Conservation (phyloP, 2,888 invertebrate genomes). For the Drosophila paramelanica region DNA sequence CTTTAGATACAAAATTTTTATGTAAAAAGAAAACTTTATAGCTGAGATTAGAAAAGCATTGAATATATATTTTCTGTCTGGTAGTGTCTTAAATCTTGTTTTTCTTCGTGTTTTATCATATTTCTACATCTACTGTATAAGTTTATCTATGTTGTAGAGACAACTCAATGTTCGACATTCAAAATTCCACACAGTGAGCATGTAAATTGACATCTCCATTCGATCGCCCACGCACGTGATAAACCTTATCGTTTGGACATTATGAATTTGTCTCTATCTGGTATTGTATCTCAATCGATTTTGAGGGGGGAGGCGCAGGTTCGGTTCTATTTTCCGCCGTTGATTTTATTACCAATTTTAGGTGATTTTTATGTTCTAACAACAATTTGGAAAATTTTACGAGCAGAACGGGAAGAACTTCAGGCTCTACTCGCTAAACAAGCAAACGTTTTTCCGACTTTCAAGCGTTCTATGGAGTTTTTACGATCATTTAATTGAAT, state of each 20-base stretch:
- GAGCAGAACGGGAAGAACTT: slow-evolving; percentile 47
- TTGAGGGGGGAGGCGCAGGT: slow-evolving; percentile 15
- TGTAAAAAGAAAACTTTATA: too few species aligned
- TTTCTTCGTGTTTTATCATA: not conserved
- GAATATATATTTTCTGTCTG: too few species aligned
- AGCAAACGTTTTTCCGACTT: slow-evolving; percentile 44
- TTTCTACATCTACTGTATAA: not conserved
- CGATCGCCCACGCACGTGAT: slow-evolving; percentile 49
- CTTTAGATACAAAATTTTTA: too few species aligned
- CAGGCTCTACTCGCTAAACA: slow-evolving; percentile 12
- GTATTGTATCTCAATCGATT: slow-evolving; percentile 23
- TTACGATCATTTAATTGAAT: slow-evolving; percentile 77
- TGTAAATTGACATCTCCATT: slow-evolving; percentile 31
- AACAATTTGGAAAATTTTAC: slow-evolving; percentile 70
- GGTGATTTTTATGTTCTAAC: slow-evolving; percentile 80
- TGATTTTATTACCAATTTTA: slow-evolving; percentile 73
- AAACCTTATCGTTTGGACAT: slow-evolving; percentile 28
- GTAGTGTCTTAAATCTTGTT: not conserved
- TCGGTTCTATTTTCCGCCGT: slow-evolving; percentile 50
- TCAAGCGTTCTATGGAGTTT: slow-evolving; percentile 50
- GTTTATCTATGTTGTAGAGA: not conserved
- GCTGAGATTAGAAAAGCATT: too few species aligned
- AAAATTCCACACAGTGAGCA: not conserved
- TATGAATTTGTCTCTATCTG: not conserved
- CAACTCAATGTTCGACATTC: not conserved